These are phyloP conservation scores for Aulostomus chinensis DNA, from an alignment of 2,797 vertebrate species.

Conservation along the genomic window DNA sequence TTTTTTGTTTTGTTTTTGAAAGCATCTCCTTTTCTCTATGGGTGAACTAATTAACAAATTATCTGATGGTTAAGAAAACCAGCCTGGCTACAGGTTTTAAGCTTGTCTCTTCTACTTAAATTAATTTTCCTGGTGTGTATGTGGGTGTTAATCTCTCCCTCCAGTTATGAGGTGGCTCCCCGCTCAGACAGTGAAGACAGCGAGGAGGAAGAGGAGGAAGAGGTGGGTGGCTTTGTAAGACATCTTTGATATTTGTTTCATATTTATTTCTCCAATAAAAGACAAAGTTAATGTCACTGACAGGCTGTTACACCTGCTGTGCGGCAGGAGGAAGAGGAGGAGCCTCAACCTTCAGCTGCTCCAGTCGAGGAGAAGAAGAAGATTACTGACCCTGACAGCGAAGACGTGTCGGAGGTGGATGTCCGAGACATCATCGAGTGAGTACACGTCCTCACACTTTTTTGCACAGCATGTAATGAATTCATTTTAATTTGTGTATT, in stretches of 20 bases:
- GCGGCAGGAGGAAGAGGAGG: conserved; percentile 84
- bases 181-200: conserved; percentile 97
- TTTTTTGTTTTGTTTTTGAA: too few relatives aligned
- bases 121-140: too few relatives aligned
- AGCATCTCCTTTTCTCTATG: too few relatives aligned
- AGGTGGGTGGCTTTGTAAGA: conserved; percentile 43
- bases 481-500: too few relatives aligned
- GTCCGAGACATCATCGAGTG: conserved; percentile 92
- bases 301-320: conserved; percentile 1
- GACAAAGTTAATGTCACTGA: conserved; percentile 7
- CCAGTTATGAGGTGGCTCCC: conserved; percentile 94
- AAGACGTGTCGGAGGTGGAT: conserved; percentile 90
- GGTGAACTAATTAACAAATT: too few relatives aligned
- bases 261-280: not conserved
- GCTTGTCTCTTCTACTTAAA: too few relatives aligned
- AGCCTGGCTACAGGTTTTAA: too few relatives aligned
- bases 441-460: conserved; percentile 27
- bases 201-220: conserved; percentile 88
- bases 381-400: conserved; percentile 90
- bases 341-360: conserved; percentile 65
- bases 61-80: too few relatives aligned
- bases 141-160: not conserved
- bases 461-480: too few relatives aligned
- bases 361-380: conserved; percentile 90
- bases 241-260: conserved; percentile 3